Evolutionary conservation across 2,888 invertebrate species (phyloP), one percentile per base, ranked within the genome.

Genomic region (Hydraecia micacea): DNA sequence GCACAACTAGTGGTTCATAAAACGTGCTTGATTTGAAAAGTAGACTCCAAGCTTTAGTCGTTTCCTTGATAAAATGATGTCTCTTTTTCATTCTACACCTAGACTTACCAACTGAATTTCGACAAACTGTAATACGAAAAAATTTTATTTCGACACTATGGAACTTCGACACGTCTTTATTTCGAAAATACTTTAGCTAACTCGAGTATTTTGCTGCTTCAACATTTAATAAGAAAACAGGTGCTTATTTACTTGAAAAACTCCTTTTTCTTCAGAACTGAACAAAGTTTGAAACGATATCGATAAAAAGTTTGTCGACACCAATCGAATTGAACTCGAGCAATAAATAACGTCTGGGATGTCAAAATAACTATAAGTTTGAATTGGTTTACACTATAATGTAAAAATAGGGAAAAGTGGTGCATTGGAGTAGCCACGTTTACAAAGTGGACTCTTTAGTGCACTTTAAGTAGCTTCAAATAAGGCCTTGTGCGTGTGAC

Each of bases 271-370:
- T 65, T 75, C 8, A 21, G 42, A 70, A 78, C 39, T 62, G 52
- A 25, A 60, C 18, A 75, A 85, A 84, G 71, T 84, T 85, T 39
- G 71, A 62, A 72, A 60, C 62, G 55, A 72, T 69, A 81, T 74
- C 81, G 75, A 85, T 76, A 72, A 72, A 77, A 84, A 84, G 65
- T 85, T 85, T n/a, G 62, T 62, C 67, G 65, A 39, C 46, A 73
- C 73, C 49, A 73, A 75, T 75, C 65, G 66, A 75, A 73, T 42
- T 15, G 28, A 60, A 67, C 52, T 62, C 55, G 2, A 71, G 75
- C 39, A 77, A 73, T 77, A 77, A 75, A 77, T 77, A 79, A 79
- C 58, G n/a, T 49, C 13, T 46, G 4, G 18, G 55, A 46, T 63
- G 67, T 71, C 67, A 71, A 75, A 75, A 81, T 71, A 70, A 73